Conservation (phyloP, 2,888 invertebrate genomes). For the Calliphora vomitoria region DNA sequence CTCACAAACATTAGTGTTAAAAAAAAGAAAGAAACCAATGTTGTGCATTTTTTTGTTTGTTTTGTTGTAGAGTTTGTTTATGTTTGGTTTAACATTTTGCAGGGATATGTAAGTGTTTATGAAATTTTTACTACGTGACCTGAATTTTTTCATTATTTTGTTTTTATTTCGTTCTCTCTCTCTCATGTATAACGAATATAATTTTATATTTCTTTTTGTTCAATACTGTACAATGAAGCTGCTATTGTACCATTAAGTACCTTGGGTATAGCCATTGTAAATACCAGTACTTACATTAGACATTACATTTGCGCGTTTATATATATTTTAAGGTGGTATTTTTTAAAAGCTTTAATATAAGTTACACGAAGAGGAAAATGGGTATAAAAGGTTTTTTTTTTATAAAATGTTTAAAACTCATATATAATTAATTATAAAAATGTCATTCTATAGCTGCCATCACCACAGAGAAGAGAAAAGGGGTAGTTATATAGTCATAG, state of each 20-base stretch:
- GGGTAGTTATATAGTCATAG: no score
- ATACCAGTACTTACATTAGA: constrained; percentile 3
- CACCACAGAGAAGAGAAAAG: no score
- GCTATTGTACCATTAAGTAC: constrained; percentile 25
- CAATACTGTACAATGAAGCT: not conserved
- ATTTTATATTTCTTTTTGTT: not conserved
- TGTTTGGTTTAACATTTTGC: constrained; percentile 34
- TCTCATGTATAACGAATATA: not conserved
- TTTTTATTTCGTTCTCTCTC: not conserved
- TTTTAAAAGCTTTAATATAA: not conserved
- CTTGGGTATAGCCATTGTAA: not conserved
- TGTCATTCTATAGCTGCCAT: no score
- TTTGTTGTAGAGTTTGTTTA: constrained; percentile 12
- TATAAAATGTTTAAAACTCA: no score
- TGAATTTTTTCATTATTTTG: constrained; percentile 28
- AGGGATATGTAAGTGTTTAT: constrained; percentile 56
- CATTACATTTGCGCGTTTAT: not conserved
- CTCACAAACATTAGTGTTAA: not conserved
- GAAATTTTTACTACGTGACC: constrained; percentile 66
- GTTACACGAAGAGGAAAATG: not conserved
- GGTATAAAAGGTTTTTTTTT: no score
- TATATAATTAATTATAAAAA: no score
- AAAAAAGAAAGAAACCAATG: not conserved
- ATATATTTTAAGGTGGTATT: not conserved
- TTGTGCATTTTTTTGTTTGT: not conserved